phyloP scores from a whole-genome alignment of 2,113 vertebrate species.

The Regulus satrapa region DNA sequence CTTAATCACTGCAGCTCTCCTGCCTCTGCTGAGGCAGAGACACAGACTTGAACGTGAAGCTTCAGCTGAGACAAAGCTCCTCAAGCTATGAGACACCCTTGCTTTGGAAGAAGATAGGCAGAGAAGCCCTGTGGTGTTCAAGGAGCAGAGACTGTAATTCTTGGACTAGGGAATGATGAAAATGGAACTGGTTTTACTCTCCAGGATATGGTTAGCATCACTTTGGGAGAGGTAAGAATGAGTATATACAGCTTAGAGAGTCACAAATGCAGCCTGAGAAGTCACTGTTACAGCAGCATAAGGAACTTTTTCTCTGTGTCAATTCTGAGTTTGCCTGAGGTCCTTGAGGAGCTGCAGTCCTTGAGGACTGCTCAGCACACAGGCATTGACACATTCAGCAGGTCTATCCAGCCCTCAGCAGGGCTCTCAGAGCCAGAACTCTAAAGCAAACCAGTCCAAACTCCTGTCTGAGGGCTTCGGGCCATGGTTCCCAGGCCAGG shows the following conservation, averaged over 20 bases:
- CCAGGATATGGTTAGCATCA: background rate
- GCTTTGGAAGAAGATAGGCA: background rate
- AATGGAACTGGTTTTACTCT: background rate
- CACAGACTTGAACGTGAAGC: fast-evolving
- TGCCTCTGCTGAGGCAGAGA: background rate
- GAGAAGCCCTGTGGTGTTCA: background rate
- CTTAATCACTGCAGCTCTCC: background rate
- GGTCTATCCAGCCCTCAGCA: background rate
- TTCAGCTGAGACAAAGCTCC: background rate
- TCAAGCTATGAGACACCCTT: fast-evolving
- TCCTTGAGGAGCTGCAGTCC: background rate
- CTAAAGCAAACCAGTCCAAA: background rate
- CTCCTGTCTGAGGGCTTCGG: background rate
- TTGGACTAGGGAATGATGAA: background rate
- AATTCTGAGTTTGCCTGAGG: background rate
- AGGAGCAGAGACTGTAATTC: background rate
- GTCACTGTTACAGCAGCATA: fast-evolving
- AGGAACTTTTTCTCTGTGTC: fast-evolving
- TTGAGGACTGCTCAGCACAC: fast-evolving
- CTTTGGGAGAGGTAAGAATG: fast-evolving
- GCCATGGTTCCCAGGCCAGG: fast-evolving
- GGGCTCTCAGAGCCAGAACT: background rate
- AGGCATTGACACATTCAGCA: background rate
- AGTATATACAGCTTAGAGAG: background rate
- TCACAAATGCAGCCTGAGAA: background rate